A percentile compares a stretch with the other conserved stretches of the same genome.
Conservation (phyloP, 2,797 vertebrate genomes). For the Salmo trutta region DNA sequence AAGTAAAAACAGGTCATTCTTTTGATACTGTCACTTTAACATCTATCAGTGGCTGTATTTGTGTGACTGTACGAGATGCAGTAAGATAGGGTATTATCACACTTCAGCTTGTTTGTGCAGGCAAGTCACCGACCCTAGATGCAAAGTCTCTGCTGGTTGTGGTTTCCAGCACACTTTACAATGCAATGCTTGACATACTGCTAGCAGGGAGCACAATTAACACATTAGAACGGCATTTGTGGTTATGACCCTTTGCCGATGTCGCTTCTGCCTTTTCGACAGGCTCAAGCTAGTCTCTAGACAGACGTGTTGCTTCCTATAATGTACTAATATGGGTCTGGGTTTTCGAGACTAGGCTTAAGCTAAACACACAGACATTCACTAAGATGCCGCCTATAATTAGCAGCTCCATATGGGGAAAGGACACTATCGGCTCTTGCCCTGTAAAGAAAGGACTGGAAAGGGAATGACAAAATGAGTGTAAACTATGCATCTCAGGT, state of each 20-base stretch:
- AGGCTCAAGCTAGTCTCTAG: background rate
- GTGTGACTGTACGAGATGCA: too few relatives aligned
- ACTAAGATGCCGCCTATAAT: background rate
- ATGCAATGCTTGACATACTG: background rate
- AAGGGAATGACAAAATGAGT: background rate
- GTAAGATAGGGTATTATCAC: background rate
- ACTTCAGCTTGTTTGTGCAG: background rate
- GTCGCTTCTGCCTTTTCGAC: background rate
- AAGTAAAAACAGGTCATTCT: background rate
- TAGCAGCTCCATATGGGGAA: background rate
- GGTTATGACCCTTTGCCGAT: slow-evolving; percentile 11
- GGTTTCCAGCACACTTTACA: slow-evolving; percentile 2
- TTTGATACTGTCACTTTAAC: background rate
- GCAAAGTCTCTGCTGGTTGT: background rate
- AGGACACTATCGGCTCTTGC: background rate
- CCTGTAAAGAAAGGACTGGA: background rate
- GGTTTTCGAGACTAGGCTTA: too few relatives aligned
- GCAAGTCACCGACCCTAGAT: background rate
- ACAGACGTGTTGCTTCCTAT: too few relatives aligned
- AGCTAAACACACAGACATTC: background rate
- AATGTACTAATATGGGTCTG: too few relatives aligned
- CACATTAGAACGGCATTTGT: slow-evolving; percentile 4
- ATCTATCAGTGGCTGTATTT: too few relatives aligned
- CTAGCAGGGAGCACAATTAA: slow-evolving; percentile 14
- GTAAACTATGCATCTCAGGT: background rate